A percentile compares a stretch with the other conserved stretches of the same genome.
phyloP scores from a whole-genome alignment of 1,140 invertebrate genomes.

The Heliconius hewitsoni region DNA sequence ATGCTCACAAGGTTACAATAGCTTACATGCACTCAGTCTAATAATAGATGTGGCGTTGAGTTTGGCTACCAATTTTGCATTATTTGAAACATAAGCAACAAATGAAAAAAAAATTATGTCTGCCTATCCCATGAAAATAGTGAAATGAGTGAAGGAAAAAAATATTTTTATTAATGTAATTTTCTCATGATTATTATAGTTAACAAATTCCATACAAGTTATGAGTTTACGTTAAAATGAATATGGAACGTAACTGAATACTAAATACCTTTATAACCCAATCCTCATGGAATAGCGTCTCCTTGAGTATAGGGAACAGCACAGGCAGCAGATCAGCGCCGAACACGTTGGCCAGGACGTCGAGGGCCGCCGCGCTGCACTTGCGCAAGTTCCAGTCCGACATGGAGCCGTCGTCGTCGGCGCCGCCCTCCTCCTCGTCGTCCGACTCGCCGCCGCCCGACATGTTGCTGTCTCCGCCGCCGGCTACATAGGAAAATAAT shows the following conservation, averaged over 20 bases:
- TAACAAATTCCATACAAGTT: too few species aligned
- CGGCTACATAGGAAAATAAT: slow-evolving; percentile 28
- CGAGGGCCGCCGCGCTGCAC: slow-evolving; percentile 98
- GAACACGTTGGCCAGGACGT: slow-evolving; percentile 98
- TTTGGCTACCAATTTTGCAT: neutral
- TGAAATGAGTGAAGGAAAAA: too few species aligned
- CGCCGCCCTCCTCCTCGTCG: slow-evolving; percentile 90
- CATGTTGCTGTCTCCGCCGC: slow-evolving; percentile 75
- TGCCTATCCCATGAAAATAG: too few species aligned
- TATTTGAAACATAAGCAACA: neutral
- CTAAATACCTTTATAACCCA: slow-evolving; percentile 97
- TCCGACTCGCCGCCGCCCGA: slow-evolving; percentile 86
- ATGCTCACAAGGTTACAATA: too few species aligned
- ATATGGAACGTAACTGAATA: neutral
- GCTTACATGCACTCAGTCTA: too few species aligned
- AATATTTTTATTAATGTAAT: too few species aligned
- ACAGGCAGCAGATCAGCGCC: slow-evolving; percentile 96
- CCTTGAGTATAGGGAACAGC: slow-evolving; percentile 97
- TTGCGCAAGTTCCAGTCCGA: slow-evolving; percentile 99
- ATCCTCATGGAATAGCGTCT: slow-evolving; percentile 96
- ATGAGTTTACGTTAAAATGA: too few species aligned
- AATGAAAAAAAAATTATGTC: too few species aligned
- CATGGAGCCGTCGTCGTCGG: slow-evolving; percentile 93
- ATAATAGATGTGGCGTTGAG: too few species aligned
- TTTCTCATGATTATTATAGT: too few species aligned